These are phyloP conservation scores for Macquaria australasica DNA, from an alignment of 2,113 vertebrate genomes.

Conservation along the genomic window DNA sequence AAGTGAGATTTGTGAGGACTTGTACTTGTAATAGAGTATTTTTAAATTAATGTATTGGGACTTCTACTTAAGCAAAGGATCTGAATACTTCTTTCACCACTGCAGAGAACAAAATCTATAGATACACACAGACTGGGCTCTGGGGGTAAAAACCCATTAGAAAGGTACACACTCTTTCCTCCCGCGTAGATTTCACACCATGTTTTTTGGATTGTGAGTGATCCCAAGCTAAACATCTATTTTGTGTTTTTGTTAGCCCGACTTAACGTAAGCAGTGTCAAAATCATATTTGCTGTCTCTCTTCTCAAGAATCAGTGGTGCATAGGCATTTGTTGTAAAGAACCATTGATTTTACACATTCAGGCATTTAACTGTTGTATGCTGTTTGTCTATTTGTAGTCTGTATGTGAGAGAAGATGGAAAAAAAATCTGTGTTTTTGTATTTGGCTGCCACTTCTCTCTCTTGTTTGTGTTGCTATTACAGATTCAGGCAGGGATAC, in stretches of 20 bases:
- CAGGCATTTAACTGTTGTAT: constrained; percentile 14
- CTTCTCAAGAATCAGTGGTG: constrained; percentile 28
- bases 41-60: background rate
- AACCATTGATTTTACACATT: constrained; percentile 26
- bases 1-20: background rate
- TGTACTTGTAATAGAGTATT: background rate
- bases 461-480: constrained; percentile 46
- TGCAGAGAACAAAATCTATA: constrained; percentile 53
- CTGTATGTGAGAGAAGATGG: constrained; percentile 6
- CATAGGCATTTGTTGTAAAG: constrained; percentile 5
- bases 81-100: constrained; percentile 2
- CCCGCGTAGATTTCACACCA: constrained; percentile 23
- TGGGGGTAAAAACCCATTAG: constrained; percentile 54
- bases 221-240: constrained; percentile 65
- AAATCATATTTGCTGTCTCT: constrained; percentile 38
- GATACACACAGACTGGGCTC: constrained; percentile 38
- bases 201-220: constrained; percentile 58
- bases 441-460: constrained; percentile 27
- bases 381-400: constrained; percentile 36
- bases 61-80: constrained; percentile 11
- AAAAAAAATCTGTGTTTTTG: constrained; percentile 3
- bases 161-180: constrained; percentile 49
- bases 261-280: constrained; percentile 38
- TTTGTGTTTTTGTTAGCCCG: constrained; percentile 54
- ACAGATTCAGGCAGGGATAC: constrained; percentile 33